phyloP scores from a whole-genome alignment of 2,113 vertebrate genomes.

The Vidua chalybeata region DNA sequence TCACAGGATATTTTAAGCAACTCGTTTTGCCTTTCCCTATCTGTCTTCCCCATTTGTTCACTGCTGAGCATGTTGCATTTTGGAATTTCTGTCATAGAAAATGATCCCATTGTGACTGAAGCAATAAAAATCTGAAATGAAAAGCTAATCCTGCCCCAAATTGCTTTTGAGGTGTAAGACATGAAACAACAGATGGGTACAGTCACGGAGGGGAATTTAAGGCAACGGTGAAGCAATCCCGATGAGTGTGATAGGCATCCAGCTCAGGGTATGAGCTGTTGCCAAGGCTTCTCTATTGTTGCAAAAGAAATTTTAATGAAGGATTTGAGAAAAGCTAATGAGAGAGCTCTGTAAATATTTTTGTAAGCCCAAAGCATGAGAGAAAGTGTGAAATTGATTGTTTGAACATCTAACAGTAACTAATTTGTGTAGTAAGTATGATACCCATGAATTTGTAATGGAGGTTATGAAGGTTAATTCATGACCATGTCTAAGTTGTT shows the following conservation, averaged over 20 bases:
- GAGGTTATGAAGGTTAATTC: constrained; percentile 58
- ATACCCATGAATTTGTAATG: not conserved
- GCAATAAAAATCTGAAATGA: constrained; percentile 21
- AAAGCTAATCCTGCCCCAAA: constrained; percentile 31
- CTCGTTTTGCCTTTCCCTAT: not conserved
- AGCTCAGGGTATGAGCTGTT: not conserved
- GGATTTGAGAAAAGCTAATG: constrained; percentile 42
- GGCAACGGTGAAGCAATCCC: not conserved
- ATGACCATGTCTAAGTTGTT: constrained; percentile 34
- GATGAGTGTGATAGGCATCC: constrained; percentile 6
- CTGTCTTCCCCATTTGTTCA: not conserved
- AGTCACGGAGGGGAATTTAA: not conserved
- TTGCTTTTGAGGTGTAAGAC: constrained; percentile 18
- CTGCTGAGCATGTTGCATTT: not conserved
- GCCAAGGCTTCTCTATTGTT: not conserved
- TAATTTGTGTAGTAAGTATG: constrained; percentile 27
- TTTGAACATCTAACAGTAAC: constrained; percentile 52
- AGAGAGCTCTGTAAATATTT: constrained; percentile 53
- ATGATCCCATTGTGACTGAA: not conserved
- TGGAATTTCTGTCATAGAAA: constrained; percentile 6
- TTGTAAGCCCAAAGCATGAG: constrained; percentile 40
- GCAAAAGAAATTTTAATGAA: not conserved
- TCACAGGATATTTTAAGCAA: not conserved
- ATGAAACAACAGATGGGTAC: constrained; percentile 28
- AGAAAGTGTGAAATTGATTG: constrained; percentile 39